Base-by-base conservation (phyloP, 2,888 invertebrate species). In the Nomada lathburiana region DNA sequence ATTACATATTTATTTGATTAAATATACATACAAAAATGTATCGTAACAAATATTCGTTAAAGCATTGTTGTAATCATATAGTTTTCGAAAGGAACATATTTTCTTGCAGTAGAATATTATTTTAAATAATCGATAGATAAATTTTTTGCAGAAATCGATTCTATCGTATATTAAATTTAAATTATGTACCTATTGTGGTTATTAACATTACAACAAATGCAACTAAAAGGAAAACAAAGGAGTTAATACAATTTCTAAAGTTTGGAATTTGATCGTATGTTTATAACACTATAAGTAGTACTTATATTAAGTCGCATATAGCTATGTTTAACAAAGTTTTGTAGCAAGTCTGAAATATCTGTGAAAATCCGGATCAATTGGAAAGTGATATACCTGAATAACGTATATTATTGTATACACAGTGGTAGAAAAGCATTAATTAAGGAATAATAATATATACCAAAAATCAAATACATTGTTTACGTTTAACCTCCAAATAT, bases 291-390 rank as follows among this genome's bases (percentile, higher is more conserved):
- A 47, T 64, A 23, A 76, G 29, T 16, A 57, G 23, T 55, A 20
- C 59, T 20, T 57, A 23, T 68, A 79, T 63, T 26, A 42, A 77
- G 50, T 77, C 80, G 47, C 53, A 26, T 53, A 68, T 65, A 78
- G 71, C 55, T 62, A 78, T 80, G 77, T 78, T 77, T 79, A 62
- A 42, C 13, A 67, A 71, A 62, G 55, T 67, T 77, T 71, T 63
- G 13, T 77, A 80, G 60, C 29, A 44, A 64, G 11, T 60, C 47
- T 47, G 10, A 55, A 26, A 42, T 79, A 69, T 80, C 47, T 23
- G 16, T 53, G 26, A n/a, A n/a, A 57, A 59, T 23, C 26, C 47
- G 64, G 36, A 50, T 60, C 52, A 47, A 53, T 20, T 69, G 44
- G 47, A 72, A 3, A 62, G n/a, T 59, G 52, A 42, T 29, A 63